Evolutionary conservation across 2,888 invertebrate species (phyloP), one percentile per base, ranked within the genome.

Genomic region (Hydropsyche betteni): DNA sequence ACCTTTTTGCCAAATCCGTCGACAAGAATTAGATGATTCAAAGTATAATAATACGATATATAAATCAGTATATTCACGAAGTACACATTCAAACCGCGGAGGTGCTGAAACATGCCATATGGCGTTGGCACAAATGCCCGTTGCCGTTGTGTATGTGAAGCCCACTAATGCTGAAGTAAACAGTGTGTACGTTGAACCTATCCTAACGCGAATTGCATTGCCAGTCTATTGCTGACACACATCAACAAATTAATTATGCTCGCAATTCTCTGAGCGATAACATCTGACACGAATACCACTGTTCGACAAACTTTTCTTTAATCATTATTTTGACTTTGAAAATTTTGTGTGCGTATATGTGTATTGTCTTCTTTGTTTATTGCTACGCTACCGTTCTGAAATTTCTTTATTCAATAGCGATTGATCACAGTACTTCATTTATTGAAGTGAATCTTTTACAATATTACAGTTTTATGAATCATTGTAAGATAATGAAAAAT

Each of bases 101-200:
- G 7, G 51, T 51, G 12, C 53, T 53, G 53, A 53, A 53, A 58
- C 58, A 16, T 8, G 34, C 64, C 24, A 64, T 36, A 10, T 34
- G 24, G 64, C 64, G 36, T n/a, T 24, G 24, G 24, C 24, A 24
- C 24, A 24, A 24, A 24, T 24, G 24, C 24, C 24, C 24, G 24
- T 24, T 24, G 24, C 24, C 24, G 24, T 5, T 64, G 36, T 36
- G 8, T 12, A 36, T 36, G 16, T 16, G 58, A 64, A 64, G 64
- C 33, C 64, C 36, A 36, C 33, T 70, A 70, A 70, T 53, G 70
- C 53, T 53, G 58, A 36, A 72, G 72, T 58, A 72, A 72, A 72
- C 72, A 72, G 16, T 36, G 58, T 72, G 72, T 72, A 50, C 72
- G 61, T 72, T 72, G 72, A 72, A 72, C 72, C 72, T 72, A 72